Base-by-base conservation (phyloP, 2,113 vertebrate species). In the Strix uralensis region DNA sequence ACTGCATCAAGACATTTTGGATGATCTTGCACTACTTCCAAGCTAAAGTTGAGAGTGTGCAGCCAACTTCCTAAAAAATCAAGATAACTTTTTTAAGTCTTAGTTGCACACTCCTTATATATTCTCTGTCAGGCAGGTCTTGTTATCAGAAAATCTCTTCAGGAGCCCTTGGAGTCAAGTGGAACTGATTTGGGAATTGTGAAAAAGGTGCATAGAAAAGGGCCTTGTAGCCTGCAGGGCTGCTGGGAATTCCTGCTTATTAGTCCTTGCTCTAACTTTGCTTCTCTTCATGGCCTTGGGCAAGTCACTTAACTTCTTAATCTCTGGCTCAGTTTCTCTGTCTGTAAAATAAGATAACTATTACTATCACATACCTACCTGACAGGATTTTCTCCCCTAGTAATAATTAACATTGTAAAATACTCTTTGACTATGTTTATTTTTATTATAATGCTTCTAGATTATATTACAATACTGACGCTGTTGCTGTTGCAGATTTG, bases 401-500 rank as follows among this genome's bases (percentile, higher is more conserved):
- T 93, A 97, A 92, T 96, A 97, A 97, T 97, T 97, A 96, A 96
- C 96, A 85, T 94, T 90, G 78, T 94, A 94, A 97, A 96, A 80
- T 91, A 62, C 73, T 92, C 71, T 92, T 86, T 94, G 84, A 58
- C 78, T 92, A 8, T 87, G 81, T 96, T 97, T 95, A 70, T 95
- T 97, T 96, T 96, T 89, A 91, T 95, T 94, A 87, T 70, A 95
- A 75, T 91, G 63, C 63, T 96, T 92, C 62, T 49, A 93, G 96
- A 75, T 96, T 85, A 57, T 90, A 85, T 94, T 95, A 96, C 87
- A 96, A 69, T 93, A 47, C 40, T 51, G 74, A 85, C 0, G 1
- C 78, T 87, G 47, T 92, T 67, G 86, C 91, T 92, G 92, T 32
- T 94, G 89, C 83, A 81, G 83, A 79, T 94, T 93, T 86, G 81